Evolutionary conservation across 2,888 invertebrate genomes (phyloP), one percentile per base, ranked within the genome.

Genomic region (Ennomos quercinarius): DNA sequence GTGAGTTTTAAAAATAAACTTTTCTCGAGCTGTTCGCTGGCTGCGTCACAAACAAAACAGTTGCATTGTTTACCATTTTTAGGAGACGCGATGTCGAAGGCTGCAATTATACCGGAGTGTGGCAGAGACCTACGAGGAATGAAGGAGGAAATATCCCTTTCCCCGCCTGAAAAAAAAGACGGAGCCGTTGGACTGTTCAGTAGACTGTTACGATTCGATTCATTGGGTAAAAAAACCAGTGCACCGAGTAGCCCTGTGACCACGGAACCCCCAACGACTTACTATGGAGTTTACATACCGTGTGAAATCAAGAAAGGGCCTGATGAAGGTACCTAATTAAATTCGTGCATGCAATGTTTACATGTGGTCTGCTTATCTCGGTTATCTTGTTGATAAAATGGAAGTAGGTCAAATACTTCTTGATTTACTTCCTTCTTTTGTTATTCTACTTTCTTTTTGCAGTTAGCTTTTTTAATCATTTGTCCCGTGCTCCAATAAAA

Each of bases 221-320:
- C 85, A 3, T 70, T 87, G 43, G 76, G 78, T 9, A 90, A 87
- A 67, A 85, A 80, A 62, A 79, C 64, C 38, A 80, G 61, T 71
- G 55, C 69, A 9, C 76, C 81, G 3, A 85, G 77, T 13, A 89
- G 83, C 47, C 87, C 89, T 4, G 80, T 82, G 38, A 64, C 72
- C 10, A 67, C 74, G 11, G 89, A 89, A 45, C 85, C 91, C 2
- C 79, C 83, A 1, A 74, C 74, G 4, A 89, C 81, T 0, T 93
- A 87, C 64, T 93, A 91, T 72, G 93, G 91, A 66, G 93, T 93
- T n/a, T 93, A 91, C 64, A 92, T 93, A 73, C 92, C 93, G n/a
- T 92, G 91, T 68, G 93, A 93, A 81, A 84, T 91, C 34, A 93
- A 92, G 62, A 90, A 91, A 72, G 92, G 90, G 40, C 88, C 89